phyloP scores from a whole-genome alignment of 1,140 invertebrate species.

The Bilobella aurantiaca region DNA sequence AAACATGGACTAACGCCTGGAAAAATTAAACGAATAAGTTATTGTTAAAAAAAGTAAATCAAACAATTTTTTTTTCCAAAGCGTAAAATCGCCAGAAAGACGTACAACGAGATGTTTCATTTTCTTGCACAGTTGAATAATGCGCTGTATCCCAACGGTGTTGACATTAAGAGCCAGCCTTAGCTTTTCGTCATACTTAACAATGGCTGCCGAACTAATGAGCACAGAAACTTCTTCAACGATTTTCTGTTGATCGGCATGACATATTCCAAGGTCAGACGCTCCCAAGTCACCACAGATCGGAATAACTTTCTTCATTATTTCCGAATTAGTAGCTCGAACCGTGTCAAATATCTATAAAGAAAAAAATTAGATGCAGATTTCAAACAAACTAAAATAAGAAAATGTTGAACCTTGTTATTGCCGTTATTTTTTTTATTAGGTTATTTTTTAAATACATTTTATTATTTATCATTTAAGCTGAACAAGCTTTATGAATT shows the following conservation, averaged over 20 bases:
- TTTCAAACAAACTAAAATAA: too few relatives aligned
- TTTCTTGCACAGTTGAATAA: slow-evolving; percentile 72
- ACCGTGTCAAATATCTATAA: slow-evolving; percentile 69
- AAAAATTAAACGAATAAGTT: slow-evolving; percentile 29
- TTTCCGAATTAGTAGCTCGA: slow-evolving; percentile 59
- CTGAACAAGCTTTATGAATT: too few relatives aligned
- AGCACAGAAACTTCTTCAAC: slow-evolving; percentile 70
- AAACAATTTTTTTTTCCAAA: too few relatives aligned
- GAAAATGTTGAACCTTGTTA: too few relatives aligned
- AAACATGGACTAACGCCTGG: slow-evolving; percentile 69
- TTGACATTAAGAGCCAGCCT: slow-evolving; percentile 83
- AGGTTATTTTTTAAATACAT: too few relatives aligned
- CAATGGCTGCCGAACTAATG: slow-evolving; percentile 94
- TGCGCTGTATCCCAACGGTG: slow-evolving; percentile 72
- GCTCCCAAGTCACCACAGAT: slow-evolving; percentile 84
- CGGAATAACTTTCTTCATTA: slow-evolving; percentile 70
- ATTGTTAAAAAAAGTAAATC: too few relatives aligned
- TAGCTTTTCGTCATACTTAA: slow-evolving; percentile 88
- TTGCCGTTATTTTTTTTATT: too few relatives aligned
- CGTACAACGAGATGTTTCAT: slow-evolving; percentile 71
- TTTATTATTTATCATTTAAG: too few relatives aligned
- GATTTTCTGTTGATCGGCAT: slow-evolving; percentile 59
- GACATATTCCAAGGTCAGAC: slow-evolving; percentile 72
- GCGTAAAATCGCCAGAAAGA: background rate
- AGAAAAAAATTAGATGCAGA: slow-evolving; percentile 15